phyloP scores from a whole-genome alignment of 2,113 vertebrate genomes.

The human (Homo sapiens) region DNA sequence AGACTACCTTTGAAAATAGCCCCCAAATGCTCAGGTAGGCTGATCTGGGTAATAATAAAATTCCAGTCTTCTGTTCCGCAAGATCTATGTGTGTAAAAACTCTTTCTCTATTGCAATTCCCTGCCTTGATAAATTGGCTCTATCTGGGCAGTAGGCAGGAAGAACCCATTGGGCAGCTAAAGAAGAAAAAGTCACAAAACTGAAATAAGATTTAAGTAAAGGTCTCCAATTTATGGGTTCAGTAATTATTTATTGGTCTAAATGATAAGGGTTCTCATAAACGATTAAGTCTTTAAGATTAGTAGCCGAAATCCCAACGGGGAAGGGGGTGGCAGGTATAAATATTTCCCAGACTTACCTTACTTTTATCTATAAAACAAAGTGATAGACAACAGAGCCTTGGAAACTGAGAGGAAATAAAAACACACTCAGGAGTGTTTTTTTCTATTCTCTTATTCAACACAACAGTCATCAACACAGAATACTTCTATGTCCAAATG shows the following conservation, averaged over 20 bases:
- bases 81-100: no score
- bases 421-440: not conserved
- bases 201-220: not conserved
- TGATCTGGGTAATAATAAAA: no score
- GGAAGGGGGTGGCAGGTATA: not conserved
- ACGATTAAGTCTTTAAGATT: conserved; percentile 14
- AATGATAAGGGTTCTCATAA: not conserved
- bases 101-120: no score
- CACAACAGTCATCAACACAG: not conserved
- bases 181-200: not conserved
- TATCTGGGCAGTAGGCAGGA: no score
- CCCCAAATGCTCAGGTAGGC: no score
- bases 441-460: not conserved
- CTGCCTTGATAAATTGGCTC: no score
- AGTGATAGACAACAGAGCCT: not conserved
- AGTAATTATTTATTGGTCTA: not conserved
- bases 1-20: no score
- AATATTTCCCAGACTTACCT: not conserved
- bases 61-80: no score
- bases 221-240: not conserved
- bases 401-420: not conserved
- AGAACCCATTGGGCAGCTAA: no score
- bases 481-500: not conserved
- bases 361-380: conserved; percentile 30
- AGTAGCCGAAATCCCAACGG: not conserved